Evolutionary conservation across 2,113 vertebrate species (phyloP).

Genomic region (Heterotis niloticus): DNA sequence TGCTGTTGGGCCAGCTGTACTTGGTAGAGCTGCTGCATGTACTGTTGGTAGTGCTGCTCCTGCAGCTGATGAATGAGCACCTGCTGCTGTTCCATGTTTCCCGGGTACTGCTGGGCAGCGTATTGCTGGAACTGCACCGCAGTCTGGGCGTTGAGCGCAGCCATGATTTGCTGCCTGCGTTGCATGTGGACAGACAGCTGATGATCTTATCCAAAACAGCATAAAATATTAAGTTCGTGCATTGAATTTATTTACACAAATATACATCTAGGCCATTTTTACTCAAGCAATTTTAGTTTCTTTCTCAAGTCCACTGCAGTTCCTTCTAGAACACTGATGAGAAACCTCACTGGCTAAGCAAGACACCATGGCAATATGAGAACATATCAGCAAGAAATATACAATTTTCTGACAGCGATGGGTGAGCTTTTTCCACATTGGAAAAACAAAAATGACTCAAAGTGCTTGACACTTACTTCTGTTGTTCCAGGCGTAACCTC

Average conservation of each 20-base stretch:
- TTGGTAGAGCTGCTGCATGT: slow-evolving; percentile 98
- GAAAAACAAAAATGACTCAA: background rate
- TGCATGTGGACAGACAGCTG: background rate
- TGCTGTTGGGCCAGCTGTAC: slow-evolving; percentile 97
- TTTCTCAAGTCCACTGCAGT: too few relatives aligned
- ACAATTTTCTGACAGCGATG: too few relatives aligned
- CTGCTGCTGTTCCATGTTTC: slow-evolving; percentile 91
- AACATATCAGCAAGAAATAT: too few relatives aligned
- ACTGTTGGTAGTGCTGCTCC: slow-evolving; percentile 98
- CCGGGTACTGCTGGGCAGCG: slow-evolving; percentile 93
- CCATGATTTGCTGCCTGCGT: slow-evolving; percentile 92
- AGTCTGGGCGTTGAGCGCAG: slow-evolving; percentile 92
- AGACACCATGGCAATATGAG: too few relatives aligned
- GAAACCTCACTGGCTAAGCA: too few relatives aligned
- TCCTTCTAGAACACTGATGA: too few relatives aligned
- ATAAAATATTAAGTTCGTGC: too few relatives aligned
- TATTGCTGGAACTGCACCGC: slow-evolving; percentile 98
- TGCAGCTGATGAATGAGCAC: slow-evolving; percentile 94
- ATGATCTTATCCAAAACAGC: too few relatives aligned
- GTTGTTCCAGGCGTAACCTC: slow-evolving; percentile 85
- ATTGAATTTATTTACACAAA: too few relatives aligned
- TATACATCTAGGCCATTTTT: too few relatives aligned
- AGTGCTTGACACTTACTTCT: slow-evolving; percentile 74
- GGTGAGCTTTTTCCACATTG: too few relatives aligned
- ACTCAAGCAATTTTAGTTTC: too few relatives aligned